Conservation (phyloP, 2,113 vertebrate species). For the Thomomys bottae region DNA sequence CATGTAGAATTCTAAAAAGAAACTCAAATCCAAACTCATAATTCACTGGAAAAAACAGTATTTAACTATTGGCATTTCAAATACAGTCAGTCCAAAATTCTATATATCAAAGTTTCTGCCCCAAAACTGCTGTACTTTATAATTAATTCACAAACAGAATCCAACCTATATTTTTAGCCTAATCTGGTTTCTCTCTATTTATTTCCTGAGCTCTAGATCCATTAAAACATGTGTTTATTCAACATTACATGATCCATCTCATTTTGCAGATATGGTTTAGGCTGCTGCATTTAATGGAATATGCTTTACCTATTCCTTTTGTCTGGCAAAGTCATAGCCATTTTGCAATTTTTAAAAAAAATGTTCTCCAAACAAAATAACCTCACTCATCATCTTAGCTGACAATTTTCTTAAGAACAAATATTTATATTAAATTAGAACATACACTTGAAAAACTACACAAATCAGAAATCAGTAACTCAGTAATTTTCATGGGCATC, state of each 20-base stretch:
- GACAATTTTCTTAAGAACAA: background rate
- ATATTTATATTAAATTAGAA: slow-evolving; percentile 37
- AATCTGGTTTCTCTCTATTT: background rate
- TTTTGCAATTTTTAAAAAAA: slow-evolving; percentile 34
- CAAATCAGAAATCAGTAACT: background rate
- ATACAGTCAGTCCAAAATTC: background rate
- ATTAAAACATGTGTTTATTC: background rate
- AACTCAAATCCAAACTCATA: slow-evolving; percentile 21
- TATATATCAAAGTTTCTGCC: background rate
- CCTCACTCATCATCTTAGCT: background rate
- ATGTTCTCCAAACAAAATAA: slow-evolving; percentile 33
- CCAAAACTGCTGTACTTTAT: background rate
- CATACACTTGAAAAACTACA: background rate
- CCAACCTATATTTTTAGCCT: background rate
- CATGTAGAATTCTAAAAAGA: background rate
- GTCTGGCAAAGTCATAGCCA: slow-evolving; percentile 1
- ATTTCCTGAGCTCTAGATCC: background rate
- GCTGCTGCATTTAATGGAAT: background rate
- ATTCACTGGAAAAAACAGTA: background rate
- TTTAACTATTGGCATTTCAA: background rate
- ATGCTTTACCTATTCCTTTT: slow-evolving; percentile 6
- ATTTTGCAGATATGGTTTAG: background rate
- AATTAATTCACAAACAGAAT: background rate
- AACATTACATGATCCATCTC: slow-evolving; percentile 1
- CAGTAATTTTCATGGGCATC: background rate